Percentiles rank a stretch among this genome's conserved stretches.
Evolutionary conservation across 2,888 invertebrate genomes (phyloP).

Genomic region (Idaea aversata): DNA sequence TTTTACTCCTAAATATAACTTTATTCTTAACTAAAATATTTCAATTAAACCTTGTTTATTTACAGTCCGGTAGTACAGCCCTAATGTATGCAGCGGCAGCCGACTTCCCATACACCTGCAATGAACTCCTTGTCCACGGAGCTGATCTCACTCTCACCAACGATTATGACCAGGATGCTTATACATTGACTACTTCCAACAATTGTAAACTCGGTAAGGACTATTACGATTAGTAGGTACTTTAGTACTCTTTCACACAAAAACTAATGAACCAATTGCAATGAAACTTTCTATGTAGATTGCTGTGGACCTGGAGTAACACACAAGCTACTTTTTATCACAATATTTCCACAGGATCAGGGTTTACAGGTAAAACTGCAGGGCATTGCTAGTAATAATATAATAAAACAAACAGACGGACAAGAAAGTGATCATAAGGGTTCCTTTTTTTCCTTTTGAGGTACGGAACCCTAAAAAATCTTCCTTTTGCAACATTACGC

Average conservation of each 20-base stretch:
- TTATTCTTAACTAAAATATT: no score
- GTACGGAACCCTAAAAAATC: neutral
- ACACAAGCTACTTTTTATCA: no score
- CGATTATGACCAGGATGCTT: constrained; percentile 91
- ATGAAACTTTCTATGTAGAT: no score
- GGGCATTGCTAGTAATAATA: neutral
- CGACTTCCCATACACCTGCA: constrained; percentile 93
- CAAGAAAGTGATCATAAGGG: no score
- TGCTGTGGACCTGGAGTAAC: no score
- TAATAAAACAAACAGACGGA: neutral
- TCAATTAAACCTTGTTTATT: constrained; percentile 25
- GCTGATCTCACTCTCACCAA: constrained; percentile 91
- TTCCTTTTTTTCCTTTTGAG: neutral
- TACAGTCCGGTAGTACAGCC: constrained; percentile 92
- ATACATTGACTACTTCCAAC: constrained; percentile 86
- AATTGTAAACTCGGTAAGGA: constrained; percentile 75
- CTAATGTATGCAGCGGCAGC: constrained; percentile 95
- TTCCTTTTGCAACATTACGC: no score
- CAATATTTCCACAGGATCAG: no score
- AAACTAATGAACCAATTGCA: no score
- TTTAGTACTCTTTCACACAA: neutral
- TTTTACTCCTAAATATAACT: no score
- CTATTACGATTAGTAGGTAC: constrained; percentile 1
- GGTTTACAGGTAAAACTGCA: neutral
- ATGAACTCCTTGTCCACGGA: constrained; percentile 89